Evolutionary conservation across 2,113 vertebrate genomes (phyloP).

Genomic region (Callospermophilus lateralis): DNA sequence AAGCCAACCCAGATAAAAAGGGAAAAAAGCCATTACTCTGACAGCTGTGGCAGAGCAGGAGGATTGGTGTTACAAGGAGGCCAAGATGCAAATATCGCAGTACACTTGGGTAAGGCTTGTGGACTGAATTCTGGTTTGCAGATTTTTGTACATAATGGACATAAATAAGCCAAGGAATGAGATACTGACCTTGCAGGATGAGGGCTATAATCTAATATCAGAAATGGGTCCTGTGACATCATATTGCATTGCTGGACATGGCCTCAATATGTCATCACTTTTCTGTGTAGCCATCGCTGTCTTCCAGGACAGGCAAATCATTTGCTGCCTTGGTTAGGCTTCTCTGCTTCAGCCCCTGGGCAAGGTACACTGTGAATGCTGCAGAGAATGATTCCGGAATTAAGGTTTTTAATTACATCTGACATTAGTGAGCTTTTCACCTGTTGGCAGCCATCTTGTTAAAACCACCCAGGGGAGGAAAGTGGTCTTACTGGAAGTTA

Average conservation of each 20-base stretch:
- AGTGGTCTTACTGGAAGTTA: not conserved
- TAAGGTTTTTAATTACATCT: conserved; percentile 55
- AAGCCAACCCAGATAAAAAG: conserved; percentile 84
- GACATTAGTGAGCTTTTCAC: conserved; percentile 1
- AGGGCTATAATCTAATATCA: conserved; percentile 53
- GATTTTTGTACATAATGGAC: conserved; percentile 59
- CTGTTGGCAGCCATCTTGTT: conserved; percentile 59
- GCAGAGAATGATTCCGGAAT: not conserved
- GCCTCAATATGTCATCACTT: conserved; percentile 36
- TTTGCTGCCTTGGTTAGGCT: not conserved
- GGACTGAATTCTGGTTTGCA: conserved; percentile 64
- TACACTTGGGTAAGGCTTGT: conserved; percentile 67
- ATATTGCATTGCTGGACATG: conserved; percentile 38
- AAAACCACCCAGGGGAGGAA: not conserved
- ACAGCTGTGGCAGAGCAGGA: conserved; percentile 85
- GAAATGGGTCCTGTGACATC: conserved; percentile 59
- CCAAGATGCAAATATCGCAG: conserved; percentile 74
- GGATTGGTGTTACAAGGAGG: conserved; percentile 75
- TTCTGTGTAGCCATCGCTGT: not conserved
- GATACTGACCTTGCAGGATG: conserved; percentile 35
- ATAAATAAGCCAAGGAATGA: conserved; percentile 64
- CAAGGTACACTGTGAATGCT: not conserved
- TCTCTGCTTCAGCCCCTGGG: conserved; percentile 23
- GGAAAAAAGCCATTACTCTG: conserved; percentile 79
- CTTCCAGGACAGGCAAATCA: conserved; percentile 40